These are phyloP conservation scores for Megaceryle alcyon DNA, from an alignment of 2,797 vertebrate species.

Conservation along the genomic window DNA sequence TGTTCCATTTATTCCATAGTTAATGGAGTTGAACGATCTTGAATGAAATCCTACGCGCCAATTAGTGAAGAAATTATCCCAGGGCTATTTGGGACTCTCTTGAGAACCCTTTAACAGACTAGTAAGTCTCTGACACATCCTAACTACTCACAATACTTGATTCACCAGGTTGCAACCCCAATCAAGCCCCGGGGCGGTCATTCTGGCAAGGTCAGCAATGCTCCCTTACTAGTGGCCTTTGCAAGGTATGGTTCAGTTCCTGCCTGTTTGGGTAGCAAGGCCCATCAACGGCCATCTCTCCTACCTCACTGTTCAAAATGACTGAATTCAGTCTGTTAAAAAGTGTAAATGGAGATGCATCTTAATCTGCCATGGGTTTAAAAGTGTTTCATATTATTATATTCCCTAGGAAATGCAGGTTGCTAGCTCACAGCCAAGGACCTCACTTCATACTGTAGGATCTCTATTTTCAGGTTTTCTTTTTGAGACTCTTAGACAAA, in stretches of 20 bases:
- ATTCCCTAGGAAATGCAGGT: background rate
- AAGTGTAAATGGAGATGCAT: background rate
- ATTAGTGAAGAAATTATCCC: background rate
- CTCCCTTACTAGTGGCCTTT: background rate
- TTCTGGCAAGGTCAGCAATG: background rate
- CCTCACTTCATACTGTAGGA: background rate
- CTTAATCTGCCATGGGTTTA: background rate
- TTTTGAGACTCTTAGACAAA: background rate
- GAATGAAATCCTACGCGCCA: background rate
- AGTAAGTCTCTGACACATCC: background rate
- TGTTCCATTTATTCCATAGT: background rate
- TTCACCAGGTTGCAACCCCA: background rate
- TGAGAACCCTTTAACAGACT: background rate
- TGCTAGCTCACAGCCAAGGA: background rate
- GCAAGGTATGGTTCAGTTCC: background rate
- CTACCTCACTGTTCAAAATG: background rate
- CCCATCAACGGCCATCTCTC: background rate
- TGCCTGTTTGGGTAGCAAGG: background rate
- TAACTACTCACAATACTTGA: background rate
- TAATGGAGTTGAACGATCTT: background rate
- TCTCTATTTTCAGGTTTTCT: slow-evolving; percentile 27
- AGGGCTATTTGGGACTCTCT: background rate
- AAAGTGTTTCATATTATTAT: background rate
- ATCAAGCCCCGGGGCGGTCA: background rate
- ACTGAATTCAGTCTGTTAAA: background rate